Percentiles rank a stretch among this genome's conserved stretches.
Conservation (phyloP, 2,797 vertebrate species). For the Limnodromus scolopaceus region DNA sequence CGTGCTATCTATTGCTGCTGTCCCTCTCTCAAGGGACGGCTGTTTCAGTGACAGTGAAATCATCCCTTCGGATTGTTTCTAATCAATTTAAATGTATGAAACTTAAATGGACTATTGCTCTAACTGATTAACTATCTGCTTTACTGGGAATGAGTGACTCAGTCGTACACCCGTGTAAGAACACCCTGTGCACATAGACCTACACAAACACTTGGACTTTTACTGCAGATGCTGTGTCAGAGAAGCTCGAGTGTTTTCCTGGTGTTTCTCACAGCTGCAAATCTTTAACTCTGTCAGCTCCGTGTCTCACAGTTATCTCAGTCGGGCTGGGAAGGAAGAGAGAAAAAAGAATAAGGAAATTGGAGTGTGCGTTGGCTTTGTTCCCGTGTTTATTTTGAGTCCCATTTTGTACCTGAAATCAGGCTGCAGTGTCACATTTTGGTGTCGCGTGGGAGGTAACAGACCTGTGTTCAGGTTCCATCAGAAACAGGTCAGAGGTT, state of each 20-base stretch:
- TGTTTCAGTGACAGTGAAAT: background rate
- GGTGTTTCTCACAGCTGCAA: conserved; percentile 16
- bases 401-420: background rate
- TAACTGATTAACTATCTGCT: background rate
- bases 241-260: background rate
- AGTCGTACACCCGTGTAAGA: background rate
- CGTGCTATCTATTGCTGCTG: background rate
- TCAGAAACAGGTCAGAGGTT: background rate
- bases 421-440: background rate
- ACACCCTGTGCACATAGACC: background rate
- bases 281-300: conserved; percentile 20
- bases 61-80: background rate
- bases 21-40: background rate
- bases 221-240: background rate
- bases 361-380: conserved; percentile 31
- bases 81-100: background rate
- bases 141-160: background rate
- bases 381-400: background rate
- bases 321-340: background rate
- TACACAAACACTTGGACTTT: background rate
- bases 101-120: background rate
- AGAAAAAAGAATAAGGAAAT: conserved; percentile 19
- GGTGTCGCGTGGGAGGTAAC: background rate
- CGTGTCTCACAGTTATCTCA: background rate
- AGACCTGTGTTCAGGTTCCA: background rate